Percentiles rank a stretch among this genome's conserved stretches.
Evolutionary conservation across 2,888 invertebrate species (phyloP).

Genomic region (Thymelicus sylvestris): DNA sequence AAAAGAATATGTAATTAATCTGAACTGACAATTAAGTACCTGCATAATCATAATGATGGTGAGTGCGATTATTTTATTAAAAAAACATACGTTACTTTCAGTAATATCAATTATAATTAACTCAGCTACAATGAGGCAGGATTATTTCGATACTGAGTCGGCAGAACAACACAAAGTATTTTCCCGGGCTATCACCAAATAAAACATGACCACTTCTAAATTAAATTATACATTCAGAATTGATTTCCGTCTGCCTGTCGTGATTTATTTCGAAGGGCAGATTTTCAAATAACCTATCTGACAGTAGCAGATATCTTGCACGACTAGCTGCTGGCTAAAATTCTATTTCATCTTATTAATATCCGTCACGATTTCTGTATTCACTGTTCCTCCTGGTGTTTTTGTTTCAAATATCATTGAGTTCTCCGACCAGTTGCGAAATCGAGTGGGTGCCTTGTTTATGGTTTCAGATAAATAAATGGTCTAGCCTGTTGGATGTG

Average conservation of each 20-base stretch:
- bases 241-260: constrained; percentile 61
- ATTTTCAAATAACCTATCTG: constrained; percentile 49
- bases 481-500: constrained; percentile 29
- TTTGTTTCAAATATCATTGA: constrained; percentile 36
- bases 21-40: no score
- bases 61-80: no score
- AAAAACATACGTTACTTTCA: not conserved
- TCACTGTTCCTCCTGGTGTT: constrained; percentile 36
- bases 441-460: constrained; percentile 33
- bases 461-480: constrained; percentile 35
- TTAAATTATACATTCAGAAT: constrained; percentile 76
- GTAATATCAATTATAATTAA: constrained; percentile 15
- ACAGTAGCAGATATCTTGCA: constrained; percentile 46
- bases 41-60: no score
- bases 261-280: constrained; percentile 59
- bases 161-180: constrained; percentile 47
- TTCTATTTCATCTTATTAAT: constrained; percentile 42
- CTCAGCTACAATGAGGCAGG: constrained; percentile 16
- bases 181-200: constrained; percentile 56
- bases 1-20: no score
- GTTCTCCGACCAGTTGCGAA: constrained; percentile 35
- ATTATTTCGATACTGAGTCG: constrained; percentile 17
- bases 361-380: constrained; percentile 41
- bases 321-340: constrained; percentile 44
- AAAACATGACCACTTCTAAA: constrained; percentile 62